phyloP scores from a whole-genome alignment of 1,140 invertebrate genomes.

The Campoletis sonorensis region DNA sequence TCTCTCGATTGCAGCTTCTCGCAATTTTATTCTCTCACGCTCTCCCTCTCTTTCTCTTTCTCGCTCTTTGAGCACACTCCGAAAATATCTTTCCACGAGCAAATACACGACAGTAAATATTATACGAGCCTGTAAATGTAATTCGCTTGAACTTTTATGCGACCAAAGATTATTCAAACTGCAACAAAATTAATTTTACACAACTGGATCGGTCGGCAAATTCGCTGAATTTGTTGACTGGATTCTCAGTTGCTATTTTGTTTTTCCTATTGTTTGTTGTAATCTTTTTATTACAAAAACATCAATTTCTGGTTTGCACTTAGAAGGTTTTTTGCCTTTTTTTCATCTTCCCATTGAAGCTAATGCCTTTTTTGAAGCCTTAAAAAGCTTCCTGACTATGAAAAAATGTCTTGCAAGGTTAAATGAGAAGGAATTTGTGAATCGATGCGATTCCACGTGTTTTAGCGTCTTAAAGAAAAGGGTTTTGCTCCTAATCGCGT shows the following conservation, averaged over 20 bases:
- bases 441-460: conserved; percentile 54
- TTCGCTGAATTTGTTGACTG: too few species aligned
- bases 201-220: too few species aligned
- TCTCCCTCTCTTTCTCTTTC: conserved; percentile 29
- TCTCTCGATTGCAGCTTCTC: conserved; percentile 37
- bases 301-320: too few species aligned
- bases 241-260: too few species aligned
- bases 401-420: too few species aligned
- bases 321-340: too few species aligned
- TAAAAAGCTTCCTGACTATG: too few species aligned
- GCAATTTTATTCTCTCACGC: conserved; percentile 37
- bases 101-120: background rate
- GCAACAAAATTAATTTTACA: conserved; percentile 5
- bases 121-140: background rate
- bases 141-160: too few species aligned
- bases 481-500: conserved; percentile 72
- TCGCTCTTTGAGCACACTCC: conserved; percentile 12
- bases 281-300: too few species aligned
- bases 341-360: too few species aligned
- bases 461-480: conserved; percentile 53
- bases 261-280: too few species aligned
- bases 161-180: background rate
- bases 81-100: background rate
- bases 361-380: too few species aligned
- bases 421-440: background rate